These are phyloP conservation scores for Noctua janthe DNA, from an alignment of 2,888 invertebrate species.

Conservation along the genomic window DNA sequence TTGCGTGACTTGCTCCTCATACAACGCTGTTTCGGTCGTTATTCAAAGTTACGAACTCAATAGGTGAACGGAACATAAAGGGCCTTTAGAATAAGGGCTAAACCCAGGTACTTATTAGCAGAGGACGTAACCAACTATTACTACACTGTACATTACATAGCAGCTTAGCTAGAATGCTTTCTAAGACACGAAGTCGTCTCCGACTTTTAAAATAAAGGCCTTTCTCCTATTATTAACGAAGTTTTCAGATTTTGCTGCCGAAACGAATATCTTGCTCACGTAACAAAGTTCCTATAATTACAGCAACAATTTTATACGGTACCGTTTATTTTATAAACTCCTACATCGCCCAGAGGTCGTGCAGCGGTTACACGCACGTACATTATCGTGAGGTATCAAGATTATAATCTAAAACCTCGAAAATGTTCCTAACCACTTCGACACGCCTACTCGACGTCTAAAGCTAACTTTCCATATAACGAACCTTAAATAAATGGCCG, in stretches of 20 bases:
- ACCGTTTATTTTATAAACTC: conserved; percentile 60
- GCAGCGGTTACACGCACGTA: conserved; percentile 57
- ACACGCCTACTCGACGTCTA: conserved; percentile 45
- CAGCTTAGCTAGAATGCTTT: conserved; percentile 12
- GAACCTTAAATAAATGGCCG: conserved; percentile 56
- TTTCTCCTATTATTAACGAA: conserved; percentile 20
- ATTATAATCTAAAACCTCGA: conserved; percentile 58
- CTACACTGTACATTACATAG: conserved; percentile 26
- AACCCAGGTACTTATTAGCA: conserved; percentile 51
- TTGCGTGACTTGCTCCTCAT: conserved; percentile 37
- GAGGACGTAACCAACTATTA: conserved; percentile 30
- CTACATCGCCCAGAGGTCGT: conserved; percentile 44
- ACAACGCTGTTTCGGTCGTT: conserved; percentile 24
- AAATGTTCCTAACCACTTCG: conserved; percentile 42
- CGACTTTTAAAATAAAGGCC: conserved; percentile 39
- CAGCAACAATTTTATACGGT: conserved; percentile 40
- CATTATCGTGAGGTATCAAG: conserved; percentile 50
- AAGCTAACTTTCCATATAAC: conserved; percentile 53
- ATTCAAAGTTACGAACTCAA: conserved; percentile 32
- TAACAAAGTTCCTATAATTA: conserved; percentile 34
- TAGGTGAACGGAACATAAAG: conserved; percentile 38
- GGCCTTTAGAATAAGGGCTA: conserved; percentile 38
- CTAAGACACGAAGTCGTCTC: conserved; percentile 14
- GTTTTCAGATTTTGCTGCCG: conserved; percentile 18
- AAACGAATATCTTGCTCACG: conserved; percentile 19